These are phyloP conservation scores for Beris chalybata DNA, from an alignment of 2,888 invertebrate genomes.

Conservation along the genomic window DNA sequence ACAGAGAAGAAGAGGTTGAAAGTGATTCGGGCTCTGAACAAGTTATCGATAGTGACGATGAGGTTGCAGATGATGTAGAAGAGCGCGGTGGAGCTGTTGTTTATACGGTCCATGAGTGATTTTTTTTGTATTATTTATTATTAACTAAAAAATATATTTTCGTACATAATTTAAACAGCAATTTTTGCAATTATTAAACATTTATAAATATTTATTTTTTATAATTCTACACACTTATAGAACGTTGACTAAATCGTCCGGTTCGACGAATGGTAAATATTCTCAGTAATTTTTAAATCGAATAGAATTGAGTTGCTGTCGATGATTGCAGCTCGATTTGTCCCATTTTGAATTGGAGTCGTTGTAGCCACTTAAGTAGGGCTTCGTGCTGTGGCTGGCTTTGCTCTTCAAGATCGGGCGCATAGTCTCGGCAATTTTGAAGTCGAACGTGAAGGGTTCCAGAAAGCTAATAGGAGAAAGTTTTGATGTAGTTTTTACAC, in stretches of 20 bases:
- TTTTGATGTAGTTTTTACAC: slow-evolving; percentile 11
- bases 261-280: no score
- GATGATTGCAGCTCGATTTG: slow-evolving; percentile 94
- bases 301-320: slow-evolving; percentile 88
- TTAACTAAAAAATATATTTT: slow-evolving; percentile 3
- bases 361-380: slow-evolving; percentile 81
- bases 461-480: slow-evolving; percentile 67
- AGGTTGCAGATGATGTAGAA: slow-evolving; percentile 48
- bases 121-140: background rate
- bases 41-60: slow-evolving; percentile 44
- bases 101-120: slow-evolving; percentile 43
- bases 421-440: slow-evolving; percentile 84
- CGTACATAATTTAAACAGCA: background rate
- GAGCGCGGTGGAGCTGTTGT: slow-evolving; percentile 41
- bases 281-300: slow-evolving; percentile 59
- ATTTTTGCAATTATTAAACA: background rate
- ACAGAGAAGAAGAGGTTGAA: slow-evolving; percentile 44
- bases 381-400: slow-evolving; percentile 57
- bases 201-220: background rate
- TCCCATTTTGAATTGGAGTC: slow-evolving; percentile 96
- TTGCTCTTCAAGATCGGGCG: slow-evolving; percentile 57
- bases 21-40: slow-evolving; percentile 47
- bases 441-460: slow-evolving; percentile 84
- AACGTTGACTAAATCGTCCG: background rate
- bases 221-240: background rate